These are phyloP conservation scores for Neosilurus mollespiculum DNA, from an alignment of 2,797 vertebrate genomes.

Conservation along the genomic window DNA sequence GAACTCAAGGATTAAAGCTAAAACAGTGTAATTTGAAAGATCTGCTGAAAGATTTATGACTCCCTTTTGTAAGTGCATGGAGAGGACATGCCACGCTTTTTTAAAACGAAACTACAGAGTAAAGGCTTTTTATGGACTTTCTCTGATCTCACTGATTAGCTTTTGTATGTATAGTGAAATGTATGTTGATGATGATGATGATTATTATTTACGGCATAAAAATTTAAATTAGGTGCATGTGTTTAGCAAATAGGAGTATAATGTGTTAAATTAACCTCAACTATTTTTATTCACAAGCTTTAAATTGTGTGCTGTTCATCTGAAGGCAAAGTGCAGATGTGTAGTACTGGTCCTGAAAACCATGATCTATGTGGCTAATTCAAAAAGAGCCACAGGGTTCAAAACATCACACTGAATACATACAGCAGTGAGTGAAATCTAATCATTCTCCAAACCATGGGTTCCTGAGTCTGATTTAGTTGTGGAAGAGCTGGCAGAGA, in stretches of 20 bases:
- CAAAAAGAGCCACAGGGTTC: conserved; percentile 39
- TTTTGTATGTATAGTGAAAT: background rate
- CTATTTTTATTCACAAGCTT: background rate
- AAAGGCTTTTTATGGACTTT: conserved; percentile 12
- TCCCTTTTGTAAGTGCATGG: conserved; percentile 9
- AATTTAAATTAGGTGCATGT: conserved; percentile 1
- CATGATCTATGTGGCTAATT: conserved; percentile 22
- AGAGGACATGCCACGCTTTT: conserved; percentile 8
- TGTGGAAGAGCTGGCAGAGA: conserved; percentile 53
- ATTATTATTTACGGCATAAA: background rate
- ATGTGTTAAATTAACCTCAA: background rate
- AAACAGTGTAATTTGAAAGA: conserved; percentile 27
- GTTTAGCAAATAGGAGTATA: background rate
- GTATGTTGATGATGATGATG: no score
- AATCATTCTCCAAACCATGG: conserved; percentile 40
- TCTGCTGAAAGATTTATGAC: conserved; percentile 29
- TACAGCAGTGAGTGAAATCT: conserved; percentile 48
- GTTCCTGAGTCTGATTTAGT: conserved; percentile 48
- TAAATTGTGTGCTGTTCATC: background rate
- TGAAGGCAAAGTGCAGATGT: conserved; percentile 18
- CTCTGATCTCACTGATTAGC: conserved; percentile 6
- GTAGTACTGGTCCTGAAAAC: conserved; percentile 32
- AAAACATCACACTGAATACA: conserved; percentile 46
- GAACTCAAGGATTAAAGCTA: conserved; percentile 11
- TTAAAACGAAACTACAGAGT: conserved; percentile 16